A percentile compares a stretch with the other conserved stretches of the same genome.
Evolutionary conservation across 1,140 invertebrate genomes (phyloP).

Genomic region (Macrosteles quadrilineatus): DNA sequence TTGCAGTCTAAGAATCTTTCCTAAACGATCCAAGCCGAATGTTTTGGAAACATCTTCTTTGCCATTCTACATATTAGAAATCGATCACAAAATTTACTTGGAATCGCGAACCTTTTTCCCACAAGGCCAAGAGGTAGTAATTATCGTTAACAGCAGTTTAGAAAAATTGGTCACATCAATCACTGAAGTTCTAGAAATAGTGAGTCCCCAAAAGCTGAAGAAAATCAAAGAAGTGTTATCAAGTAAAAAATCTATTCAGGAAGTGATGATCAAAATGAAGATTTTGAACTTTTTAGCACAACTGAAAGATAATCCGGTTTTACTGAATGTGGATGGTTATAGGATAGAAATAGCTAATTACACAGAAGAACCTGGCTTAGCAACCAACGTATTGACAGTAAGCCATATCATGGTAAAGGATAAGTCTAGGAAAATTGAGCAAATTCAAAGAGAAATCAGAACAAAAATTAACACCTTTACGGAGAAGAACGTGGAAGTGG

Average conservation of each 20-base stretch:
- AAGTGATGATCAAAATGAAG: conserved; percentile 12
- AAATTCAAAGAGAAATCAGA: conserved; percentile 15
- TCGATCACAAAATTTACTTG: not conserved
- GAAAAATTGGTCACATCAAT: conserved; percentile 1
- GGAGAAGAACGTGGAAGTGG: not conserved
- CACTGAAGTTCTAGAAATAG: conserved; percentile 1
- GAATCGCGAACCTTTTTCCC: not conserved
- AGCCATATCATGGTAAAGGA: conserved; percentile 4
- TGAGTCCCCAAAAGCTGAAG: not conserved
- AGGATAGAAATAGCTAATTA: conserved; percentile 8
- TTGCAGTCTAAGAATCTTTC: not conserved
- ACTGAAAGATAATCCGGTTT: conserved; percentile 4
- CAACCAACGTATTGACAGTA: not conserved
- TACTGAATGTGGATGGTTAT: not conserved
- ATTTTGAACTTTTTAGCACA: not conserved
- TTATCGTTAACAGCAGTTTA: conserved; percentile 3
- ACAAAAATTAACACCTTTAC: not conserved
- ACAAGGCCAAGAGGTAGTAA: not conserved
- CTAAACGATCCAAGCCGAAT: conserved; percentile 5
- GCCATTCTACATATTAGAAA: conserved; percentile 5
- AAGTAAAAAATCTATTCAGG: conserved; percentile 1
- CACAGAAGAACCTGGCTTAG: not conserved
- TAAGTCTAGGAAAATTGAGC: not conserved
- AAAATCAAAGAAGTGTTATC: not conserved
- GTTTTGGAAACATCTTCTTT: not conserved